phyloP scores from a whole-genome alignment of 2,113 vertebrate species.

The Hippopotamus amphibius region DNA sequence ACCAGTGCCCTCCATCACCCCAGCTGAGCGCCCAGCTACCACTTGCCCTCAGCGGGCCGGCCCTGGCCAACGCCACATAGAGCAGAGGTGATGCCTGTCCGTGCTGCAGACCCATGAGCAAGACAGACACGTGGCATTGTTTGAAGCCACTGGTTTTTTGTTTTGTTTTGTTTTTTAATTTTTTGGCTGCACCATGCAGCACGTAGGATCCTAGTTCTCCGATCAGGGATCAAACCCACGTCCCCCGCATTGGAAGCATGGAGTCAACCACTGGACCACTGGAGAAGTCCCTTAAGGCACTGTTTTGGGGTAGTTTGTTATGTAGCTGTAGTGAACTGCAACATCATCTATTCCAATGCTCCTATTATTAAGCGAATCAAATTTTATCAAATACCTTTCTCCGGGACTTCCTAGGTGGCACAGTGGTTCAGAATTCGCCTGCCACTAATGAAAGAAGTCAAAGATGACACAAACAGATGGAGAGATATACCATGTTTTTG shows the following conservation, averaged over 20 bases:
- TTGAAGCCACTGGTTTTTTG: not conserved
- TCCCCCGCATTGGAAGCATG: too few relatives aligned
- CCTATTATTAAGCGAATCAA: not conserved
- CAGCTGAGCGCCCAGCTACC: not conserved
- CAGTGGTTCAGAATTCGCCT: too few relatives aligned
- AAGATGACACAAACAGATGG: too few relatives aligned
- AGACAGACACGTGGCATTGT: not conserved
- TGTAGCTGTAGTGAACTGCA: not conserved
- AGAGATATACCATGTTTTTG: too few relatives aligned
- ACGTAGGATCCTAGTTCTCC: too few relatives aligned
- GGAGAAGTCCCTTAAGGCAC: not conserved
- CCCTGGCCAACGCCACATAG: not conserved
- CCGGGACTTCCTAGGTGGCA: too few relatives aligned
- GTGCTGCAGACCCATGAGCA: not conserved
- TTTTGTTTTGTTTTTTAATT: too few relatives aligned
- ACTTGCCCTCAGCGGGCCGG: not conserved
- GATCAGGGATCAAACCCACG: too few relatives aligned
- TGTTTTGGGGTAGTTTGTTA: not conserved
- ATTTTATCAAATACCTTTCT: not conserved
- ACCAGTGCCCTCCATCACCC: too few relatives aligned
- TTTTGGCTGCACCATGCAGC: too few relatives aligned
- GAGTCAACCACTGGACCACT: too few relatives aligned
- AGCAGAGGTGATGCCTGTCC: not conserved
- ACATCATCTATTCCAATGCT: not conserved
- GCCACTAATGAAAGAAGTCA: too few relatives aligned